Percentiles rank a stretch among this genome's conserved stretches.
phyloP scores from a whole-genome alignment of 2,797 vertebrate genomes.

The Syngnathus acus region DNA sequence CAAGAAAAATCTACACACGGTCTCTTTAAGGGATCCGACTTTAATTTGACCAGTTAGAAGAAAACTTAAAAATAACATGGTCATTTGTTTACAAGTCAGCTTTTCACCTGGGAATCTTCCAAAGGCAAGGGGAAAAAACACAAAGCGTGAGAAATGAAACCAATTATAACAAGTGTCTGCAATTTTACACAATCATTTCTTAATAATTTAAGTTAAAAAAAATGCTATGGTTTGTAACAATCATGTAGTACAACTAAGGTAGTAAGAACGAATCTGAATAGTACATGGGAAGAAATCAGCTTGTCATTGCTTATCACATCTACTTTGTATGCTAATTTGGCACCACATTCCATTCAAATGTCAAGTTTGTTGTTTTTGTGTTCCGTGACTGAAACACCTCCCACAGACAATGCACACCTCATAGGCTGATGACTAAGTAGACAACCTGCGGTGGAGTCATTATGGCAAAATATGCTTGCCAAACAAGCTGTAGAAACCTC shows the following conservation, averaged over 20 bases:
- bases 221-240: not conserved
- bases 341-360: not conserved
- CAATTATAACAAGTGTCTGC: not conserved
- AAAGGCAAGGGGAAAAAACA: not conserved
- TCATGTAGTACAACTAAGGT: not conserved
- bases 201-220: not conserved
- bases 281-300: not conserved
- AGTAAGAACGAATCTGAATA: not conserved
- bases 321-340: not conserved
- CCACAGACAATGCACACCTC: slow-evolving; percentile 41
- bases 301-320: not conserved
- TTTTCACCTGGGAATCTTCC: not conserved
- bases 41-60: not conserved
- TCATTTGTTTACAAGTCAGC: not conserved
- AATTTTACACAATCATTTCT: not conserved
- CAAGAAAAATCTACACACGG: no score
- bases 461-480: slow-evolving; percentile 69
- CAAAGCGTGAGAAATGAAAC: not conserved
- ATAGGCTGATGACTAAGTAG: slow-evolving; percentile 66
- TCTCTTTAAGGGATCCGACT: not conserved
- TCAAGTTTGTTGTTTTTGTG: not conserved
- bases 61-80: not conserved
- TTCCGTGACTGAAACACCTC: slow-evolving; percentile 37
- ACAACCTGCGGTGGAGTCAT: slow-evolving; percentile 61
- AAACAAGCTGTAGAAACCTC: slow-evolving; percentile 64